Conservation (phyloP, 1,140 invertebrate species). For the Drosophila pandora region DNA sequence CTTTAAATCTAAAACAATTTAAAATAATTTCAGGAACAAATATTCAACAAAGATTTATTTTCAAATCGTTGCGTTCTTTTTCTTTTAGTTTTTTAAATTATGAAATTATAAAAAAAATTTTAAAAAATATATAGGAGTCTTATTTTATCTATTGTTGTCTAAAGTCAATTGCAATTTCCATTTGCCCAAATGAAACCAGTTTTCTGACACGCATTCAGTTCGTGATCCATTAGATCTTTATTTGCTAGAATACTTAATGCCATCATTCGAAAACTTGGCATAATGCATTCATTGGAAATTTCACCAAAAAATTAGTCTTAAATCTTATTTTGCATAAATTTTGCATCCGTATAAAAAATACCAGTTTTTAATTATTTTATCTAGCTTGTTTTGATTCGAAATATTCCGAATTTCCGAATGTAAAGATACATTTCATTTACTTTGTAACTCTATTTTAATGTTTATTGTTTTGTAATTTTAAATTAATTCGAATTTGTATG, state of each 20-base stretch:
- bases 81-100: too few relatives aligned
- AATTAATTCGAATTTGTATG: not conserved
- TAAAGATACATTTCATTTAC: not conserved
- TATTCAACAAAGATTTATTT: too few relatives aligned
- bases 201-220: not conserved
- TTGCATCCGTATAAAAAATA: too few relatives aligned
- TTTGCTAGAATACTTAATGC: not conserved
- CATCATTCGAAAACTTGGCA: not conserved
- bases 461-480: not conserved
- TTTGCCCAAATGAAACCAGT: constrained; percentile 1
- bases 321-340: not conserved
- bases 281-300: not conserved
- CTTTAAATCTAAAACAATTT: too few relatives aligned
- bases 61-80: too few relatives aligned
- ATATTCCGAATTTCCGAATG: too few relatives aligned
- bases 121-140: too few relatives aligned
- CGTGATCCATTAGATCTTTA: constrained; percentile 6
- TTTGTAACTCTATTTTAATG: not conserved
- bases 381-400: not conserved
- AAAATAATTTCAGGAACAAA: too few relatives aligned
- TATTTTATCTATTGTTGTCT: not conserved
- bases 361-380: too few relatives aligned
- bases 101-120: too few relatives aligned
- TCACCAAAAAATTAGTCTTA: not conserved
- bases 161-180: not conserved